Conservation (phyloP, 37 sponge, comb jelly and placozoan species). For the Spongilla lacustris region DNA sequence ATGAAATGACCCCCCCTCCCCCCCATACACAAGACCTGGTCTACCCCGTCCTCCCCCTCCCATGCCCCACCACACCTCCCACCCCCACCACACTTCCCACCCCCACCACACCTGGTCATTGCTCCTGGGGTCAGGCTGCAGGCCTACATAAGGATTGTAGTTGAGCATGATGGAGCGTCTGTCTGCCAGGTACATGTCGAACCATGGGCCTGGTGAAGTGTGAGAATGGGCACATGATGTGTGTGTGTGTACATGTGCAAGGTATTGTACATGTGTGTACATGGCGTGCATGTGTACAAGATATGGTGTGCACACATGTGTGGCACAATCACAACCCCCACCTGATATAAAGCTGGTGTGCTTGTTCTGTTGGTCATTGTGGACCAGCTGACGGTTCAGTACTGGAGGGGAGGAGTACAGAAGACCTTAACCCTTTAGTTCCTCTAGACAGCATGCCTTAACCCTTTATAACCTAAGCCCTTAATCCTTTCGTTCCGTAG, state of each 20-base stretch:
- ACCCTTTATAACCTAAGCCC: too few species aligned
- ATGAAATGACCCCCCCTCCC: too few species aligned
- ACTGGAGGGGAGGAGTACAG: conserved; percentile 11
- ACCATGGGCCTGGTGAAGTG: conserved; percentile 85
- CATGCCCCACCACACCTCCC: too few species aligned
- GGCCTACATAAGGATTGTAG: conserved; percentile 87
- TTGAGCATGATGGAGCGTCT: conserved; percentile 86
- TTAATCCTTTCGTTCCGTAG: too few species aligned
- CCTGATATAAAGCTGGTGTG: conserved; percentile 93
- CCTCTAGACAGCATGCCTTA: too few species aligned
- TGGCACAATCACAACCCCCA: not conserved
- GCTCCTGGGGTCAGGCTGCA: conserved; percentile 70
- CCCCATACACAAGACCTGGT: too few species aligned
- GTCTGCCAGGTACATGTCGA: conserved; percentile 85
- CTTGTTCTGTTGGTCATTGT: conserved; percentile 71
- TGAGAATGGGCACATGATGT: too few species aligned
- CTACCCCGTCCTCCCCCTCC: too few species aligned
- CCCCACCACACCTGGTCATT: conserved; percentile 77
- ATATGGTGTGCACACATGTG: not conserved
- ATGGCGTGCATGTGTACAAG: not conserved
- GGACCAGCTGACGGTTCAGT: conserved; percentile 66
- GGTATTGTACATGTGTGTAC: too few species aligned
- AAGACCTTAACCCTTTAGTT: not conserved
- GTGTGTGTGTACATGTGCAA: not conserved
- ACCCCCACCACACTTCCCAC: not conserved